Percentiles rank a stretch among this genome's conserved stretches.
Evolutionary conservation across 2,113 vertebrate species (phyloP).

Genomic region (Equus quagga): DNA sequence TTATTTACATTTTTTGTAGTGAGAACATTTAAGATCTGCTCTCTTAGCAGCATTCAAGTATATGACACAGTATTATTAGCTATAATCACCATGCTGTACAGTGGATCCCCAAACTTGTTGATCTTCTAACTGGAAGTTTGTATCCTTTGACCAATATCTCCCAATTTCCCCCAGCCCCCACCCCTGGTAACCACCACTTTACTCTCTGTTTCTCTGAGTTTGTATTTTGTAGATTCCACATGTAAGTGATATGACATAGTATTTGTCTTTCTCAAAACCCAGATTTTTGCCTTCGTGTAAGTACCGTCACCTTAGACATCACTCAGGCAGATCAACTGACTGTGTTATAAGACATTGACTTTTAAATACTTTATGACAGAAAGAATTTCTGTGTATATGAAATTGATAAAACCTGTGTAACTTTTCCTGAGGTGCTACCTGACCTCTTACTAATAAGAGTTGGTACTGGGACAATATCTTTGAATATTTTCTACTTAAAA

Average conservation of each 20-base stretch:
- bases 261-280: neutral
- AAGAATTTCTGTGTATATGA: neutral
- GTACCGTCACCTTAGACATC: neutral
- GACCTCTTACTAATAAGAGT: neutral
- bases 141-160: neutral
- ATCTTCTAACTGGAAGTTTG: neutral
- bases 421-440: neutral
- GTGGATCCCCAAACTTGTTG: neutral
- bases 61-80: neutral
- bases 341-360: neutral
- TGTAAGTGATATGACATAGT: neutral
- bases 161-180: neutral
- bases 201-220: neutral
- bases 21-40: neutral
- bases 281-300: neutral
- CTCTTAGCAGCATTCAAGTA: neutral
- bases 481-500: neutral
- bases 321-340: neutral
- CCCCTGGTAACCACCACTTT: neutral
- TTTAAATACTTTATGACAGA: conserved; percentile 2
- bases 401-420: neutral
- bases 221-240: neutral
- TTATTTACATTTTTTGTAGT: neutral
- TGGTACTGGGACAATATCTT: neutral
- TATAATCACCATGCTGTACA: neutral